Percentiles rank a stretch among this genome's conserved stretches.
These are phyloP conservation scores for Noctua janthe DNA, from an alignment of 2,888 invertebrate species.

Conservation along the genomic window DNA sequence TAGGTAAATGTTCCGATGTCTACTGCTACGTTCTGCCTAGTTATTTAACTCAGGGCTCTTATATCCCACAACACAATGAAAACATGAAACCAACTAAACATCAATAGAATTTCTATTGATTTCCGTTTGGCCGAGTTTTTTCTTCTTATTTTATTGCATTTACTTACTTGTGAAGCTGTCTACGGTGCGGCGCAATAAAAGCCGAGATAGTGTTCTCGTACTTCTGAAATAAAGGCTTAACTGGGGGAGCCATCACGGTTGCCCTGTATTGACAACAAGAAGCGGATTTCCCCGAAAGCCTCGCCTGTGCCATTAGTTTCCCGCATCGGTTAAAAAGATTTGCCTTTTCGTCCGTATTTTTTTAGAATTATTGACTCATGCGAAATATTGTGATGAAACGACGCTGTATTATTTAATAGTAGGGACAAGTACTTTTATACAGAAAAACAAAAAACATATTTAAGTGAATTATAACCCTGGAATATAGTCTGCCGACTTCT, in stretches of 20 bases:
- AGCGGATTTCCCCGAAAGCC: constrained; percentile 89
- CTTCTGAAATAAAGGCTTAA: constrained; percentile 89
- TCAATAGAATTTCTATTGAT: constrained; percentile 69
- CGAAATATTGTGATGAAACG: constrained; percentile 83
- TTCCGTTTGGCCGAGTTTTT: constrained; percentile 72
- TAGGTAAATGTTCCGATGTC: constrained; percentile 50
- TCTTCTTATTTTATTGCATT: constrained; percentile 79
- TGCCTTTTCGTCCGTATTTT: constrained; percentile 86
- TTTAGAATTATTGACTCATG: constrained; percentile 86
- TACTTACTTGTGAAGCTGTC: constrained; percentile 78
- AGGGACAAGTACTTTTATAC: not conserved
- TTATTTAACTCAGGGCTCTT: constrained; percentile 10
- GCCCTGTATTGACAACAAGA: constrained; percentile 90
- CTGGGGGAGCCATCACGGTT: constrained; percentile 88
- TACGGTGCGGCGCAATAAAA: constrained; percentile 83
- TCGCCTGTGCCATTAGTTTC: constrained; percentile 90
- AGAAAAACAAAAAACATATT: not conserved
- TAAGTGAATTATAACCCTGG: not conserved
- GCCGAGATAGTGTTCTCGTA: constrained; percentile 86
- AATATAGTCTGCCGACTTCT: not conserved
- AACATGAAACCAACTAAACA: constrained; percentile 56
- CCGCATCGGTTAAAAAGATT: constrained; percentile 90
- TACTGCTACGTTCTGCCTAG: constrained; percentile 11
- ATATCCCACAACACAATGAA: constrained; percentile 2
- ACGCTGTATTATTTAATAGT: constrained; percentile 66